phyloP scores from a whole-genome alignment of 2,113 vertebrate species.

The Benitochromis conjunctus region DNA sequence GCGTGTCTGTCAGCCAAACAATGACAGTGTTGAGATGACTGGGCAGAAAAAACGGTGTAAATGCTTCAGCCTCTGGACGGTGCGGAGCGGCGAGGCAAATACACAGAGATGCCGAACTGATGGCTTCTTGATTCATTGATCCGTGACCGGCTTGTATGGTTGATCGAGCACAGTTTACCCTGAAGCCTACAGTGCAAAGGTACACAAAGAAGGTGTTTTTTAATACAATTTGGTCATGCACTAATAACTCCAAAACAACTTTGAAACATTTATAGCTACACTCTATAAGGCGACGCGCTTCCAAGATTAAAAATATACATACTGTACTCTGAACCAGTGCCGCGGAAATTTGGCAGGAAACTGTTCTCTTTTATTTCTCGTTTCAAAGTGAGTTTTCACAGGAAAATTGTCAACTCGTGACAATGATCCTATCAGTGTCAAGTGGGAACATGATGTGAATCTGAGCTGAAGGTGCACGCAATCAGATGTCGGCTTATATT shows the following conservation, averaged over 20 bases:
- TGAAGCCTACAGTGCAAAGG: neutral
- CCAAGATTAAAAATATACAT: neutral
- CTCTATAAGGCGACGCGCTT: neutral
- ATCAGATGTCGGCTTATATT: conserved; percentile 15
- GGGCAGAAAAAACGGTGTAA: conserved; percentile 17
- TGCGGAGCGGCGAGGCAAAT: conserved; percentile 17
- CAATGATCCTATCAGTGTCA: conserved; percentile 22
- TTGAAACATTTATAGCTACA: neutral
- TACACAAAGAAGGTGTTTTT: neutral
- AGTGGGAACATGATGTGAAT: conserved; percentile 8
- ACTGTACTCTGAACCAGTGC: neutral
- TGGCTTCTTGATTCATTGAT: conserved; percentile 37
- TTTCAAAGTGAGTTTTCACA: neutral
- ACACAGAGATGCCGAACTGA: conserved; percentile 36
- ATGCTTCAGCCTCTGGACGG: conserved; percentile 23
- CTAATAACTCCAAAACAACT: neutral
- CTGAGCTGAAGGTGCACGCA: conserved; percentile 6
- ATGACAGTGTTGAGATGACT: conserved; percentile 31
- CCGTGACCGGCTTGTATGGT: conserved; percentile 32
- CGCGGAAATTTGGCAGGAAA: neutral
- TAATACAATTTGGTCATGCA: neutral
- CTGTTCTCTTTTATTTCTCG: conserved; percentile 9
- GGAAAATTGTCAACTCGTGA: neutral
- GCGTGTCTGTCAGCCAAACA: neutral
- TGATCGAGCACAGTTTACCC: conserved; percentile 32